Conservation (phyloP, 2,888 invertebrate species). For the Notodonta dromedarius region DNA sequence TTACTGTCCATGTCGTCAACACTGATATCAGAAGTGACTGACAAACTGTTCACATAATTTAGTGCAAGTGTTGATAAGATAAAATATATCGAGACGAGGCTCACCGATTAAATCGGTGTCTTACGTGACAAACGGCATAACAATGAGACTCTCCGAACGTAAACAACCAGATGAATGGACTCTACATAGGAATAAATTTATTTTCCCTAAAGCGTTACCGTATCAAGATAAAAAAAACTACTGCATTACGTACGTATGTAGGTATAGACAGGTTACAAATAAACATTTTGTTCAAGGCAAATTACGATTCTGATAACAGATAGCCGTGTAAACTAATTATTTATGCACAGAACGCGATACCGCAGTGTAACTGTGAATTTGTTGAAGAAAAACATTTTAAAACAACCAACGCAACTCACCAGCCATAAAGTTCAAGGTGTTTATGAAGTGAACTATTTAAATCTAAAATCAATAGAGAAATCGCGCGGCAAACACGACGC, state of each 20-base stretch:
- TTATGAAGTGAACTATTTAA: conserved; percentile 55
- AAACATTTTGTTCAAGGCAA: conserved; percentile 51
- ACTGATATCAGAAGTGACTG: conserved; percentile 51
- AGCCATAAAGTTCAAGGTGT: conserved; percentile 78
- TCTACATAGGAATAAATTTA: conserved; percentile 23
- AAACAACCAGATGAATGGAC: conserved; percentile 28
- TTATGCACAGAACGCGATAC: conserved; percentile 29
- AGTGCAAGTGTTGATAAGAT: conserved; percentile 64
- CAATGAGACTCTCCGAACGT: conserved; percentile 26
- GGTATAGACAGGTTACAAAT: conserved; percentile 27
- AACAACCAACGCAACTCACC: conserved; percentile 59
- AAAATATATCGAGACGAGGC: conserved; percentile 47
- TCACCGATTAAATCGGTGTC: conserved; percentile 37
- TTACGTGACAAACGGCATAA: conserved; percentile 35
- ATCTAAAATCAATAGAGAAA: conserved; percentile 78
- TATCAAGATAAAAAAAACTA: conserved; percentile 29
- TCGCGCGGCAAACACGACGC: conserved; percentile 64
- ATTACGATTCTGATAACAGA: conserved; percentile 48
- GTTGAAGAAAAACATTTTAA: conserved; percentile 22
- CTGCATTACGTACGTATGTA: conserved; percentile 20
- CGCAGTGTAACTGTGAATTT: conserved; percentile 26
- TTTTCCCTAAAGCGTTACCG: conserved; percentile 26
- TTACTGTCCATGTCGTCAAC: conserved; percentile 62
- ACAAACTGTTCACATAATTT: conserved; percentile 48
- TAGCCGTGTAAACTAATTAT: conserved; percentile 39